Evolutionary conservation across 2,113 vertebrate species (phyloP).

Genomic region (Astur gentilis): DNA sequence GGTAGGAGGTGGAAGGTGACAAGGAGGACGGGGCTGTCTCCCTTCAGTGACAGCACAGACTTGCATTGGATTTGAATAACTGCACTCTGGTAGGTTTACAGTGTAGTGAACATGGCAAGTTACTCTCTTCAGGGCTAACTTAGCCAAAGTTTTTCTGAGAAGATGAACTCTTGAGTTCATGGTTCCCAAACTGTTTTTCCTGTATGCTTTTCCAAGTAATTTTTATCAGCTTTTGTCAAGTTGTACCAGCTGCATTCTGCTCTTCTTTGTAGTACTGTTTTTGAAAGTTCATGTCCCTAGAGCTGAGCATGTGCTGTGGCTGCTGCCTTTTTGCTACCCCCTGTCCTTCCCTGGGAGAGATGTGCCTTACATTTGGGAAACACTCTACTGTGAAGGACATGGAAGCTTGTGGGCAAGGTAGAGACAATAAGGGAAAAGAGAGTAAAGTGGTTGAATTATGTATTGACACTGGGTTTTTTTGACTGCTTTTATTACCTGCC

Average conservation of each 20-base stretch:
- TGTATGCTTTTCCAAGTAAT: accelerated
- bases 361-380: accelerated
- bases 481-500: not conserved
- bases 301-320: accelerated
- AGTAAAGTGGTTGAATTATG: accelerated
- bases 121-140: not conserved
- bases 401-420: not conserved
- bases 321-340: not conserved
- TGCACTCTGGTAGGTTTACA: not conserved
- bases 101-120: accelerated
- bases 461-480: not conserved
- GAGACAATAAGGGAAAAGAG: not conserved
- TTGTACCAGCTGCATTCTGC: accelerated
- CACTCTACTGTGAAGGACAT: not conserved
- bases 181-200: not conserved
- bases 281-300: not conserved
- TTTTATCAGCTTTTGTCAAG: not conserved
- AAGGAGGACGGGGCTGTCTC: too few relatives aligned
- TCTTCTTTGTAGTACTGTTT: accelerated
- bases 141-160: not conserved
- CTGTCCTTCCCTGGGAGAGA: not conserved
- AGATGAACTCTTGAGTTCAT: not conserved
- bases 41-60: not conserved
- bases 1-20: not conserved
- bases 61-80: not conserved